These are phyloP conservation scores for Melanocharis versteri DNA, from an alignment of 2,113 vertebrate genomes.

Conservation along the genomic window DNA sequence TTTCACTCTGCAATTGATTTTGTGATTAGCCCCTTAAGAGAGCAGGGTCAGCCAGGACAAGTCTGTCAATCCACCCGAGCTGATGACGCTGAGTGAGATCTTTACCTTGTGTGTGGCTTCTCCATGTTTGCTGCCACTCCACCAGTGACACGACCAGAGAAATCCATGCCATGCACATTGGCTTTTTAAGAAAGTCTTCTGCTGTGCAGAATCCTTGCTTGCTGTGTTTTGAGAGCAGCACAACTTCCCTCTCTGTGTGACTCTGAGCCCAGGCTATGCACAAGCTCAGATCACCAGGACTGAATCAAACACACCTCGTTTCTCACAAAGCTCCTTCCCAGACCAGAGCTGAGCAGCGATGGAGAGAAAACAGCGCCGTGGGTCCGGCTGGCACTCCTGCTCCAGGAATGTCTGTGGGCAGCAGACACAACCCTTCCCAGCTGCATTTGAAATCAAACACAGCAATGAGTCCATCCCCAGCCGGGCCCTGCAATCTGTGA, in stretches of 20 bases:
- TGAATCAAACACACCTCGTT: neutral
- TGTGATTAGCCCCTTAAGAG: neutral
- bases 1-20: neutral
- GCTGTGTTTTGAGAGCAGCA: neutral
- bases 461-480: neutral
- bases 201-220: neutral
- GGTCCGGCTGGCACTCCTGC: neutral
- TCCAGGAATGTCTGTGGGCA: neutral
- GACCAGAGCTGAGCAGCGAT: neutral
- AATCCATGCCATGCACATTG: neutral
- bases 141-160: neutral
- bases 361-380: neutral
- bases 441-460: neutral
- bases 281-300: neutral
- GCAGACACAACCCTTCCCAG: neutral
- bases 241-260: neutral
- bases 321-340: neutral
- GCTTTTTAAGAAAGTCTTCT: neutral
- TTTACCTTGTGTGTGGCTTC: neutral
- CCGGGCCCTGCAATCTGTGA: rapidly evolving
- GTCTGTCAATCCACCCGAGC: neutral
- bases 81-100: neutral
- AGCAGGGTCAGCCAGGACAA: neutral
- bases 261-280: neutral
- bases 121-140: neutral